A percentile compares a stretch with the other conserved stretches of the same genome.
These are phyloP conservation scores for Dicrurus megarhynchus DNA, from an alignment of 2,113 vertebrate genomes.

Conservation along the genomic window DNA sequence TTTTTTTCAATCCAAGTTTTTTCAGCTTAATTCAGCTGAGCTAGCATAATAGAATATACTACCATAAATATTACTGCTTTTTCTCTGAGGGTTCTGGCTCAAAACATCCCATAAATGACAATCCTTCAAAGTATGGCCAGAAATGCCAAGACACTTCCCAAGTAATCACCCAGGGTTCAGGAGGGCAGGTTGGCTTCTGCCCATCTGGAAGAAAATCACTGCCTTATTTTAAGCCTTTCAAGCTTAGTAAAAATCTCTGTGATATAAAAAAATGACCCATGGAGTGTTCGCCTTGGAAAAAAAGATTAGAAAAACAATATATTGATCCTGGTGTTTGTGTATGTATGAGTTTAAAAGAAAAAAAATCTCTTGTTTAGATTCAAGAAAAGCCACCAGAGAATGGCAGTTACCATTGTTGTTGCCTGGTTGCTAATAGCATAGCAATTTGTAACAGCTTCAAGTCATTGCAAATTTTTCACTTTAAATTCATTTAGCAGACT, in stretches of 20 bases:
- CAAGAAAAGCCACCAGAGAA: background rate
- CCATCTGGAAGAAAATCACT: background rate
- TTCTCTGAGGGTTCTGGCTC: background rate
- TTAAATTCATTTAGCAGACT: constrained; percentile 6
- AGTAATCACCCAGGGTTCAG: background rate
- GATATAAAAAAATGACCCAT: background rate
- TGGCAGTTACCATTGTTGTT: constrained; percentile 1
- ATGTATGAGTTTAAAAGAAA: background rate
- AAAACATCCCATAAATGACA: background rate
- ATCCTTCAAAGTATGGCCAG: background rate
- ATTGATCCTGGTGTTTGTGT: background rate
- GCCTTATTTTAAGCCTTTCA: background rate
- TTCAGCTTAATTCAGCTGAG: background rate
- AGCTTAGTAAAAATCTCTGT: background rate
- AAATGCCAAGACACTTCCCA: background rate
- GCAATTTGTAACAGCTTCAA: background rate
- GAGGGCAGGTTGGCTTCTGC: background rate
- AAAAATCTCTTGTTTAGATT: background rate
- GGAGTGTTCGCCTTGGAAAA: background rate
- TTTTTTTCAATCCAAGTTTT: background rate
- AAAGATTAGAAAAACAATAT: background rate
- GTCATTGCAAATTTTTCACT: background rate
- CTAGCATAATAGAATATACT: background rate
- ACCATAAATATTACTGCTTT: background rate
- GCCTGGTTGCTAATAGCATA: constrained; percentile 16